Percentiles rank a stretch among this genome's conserved stretches.
Evolutionary conservation across 2,797 vertebrate genomes (phyloP).

Genomic region (Lithobates sylvaticus): DNA sequence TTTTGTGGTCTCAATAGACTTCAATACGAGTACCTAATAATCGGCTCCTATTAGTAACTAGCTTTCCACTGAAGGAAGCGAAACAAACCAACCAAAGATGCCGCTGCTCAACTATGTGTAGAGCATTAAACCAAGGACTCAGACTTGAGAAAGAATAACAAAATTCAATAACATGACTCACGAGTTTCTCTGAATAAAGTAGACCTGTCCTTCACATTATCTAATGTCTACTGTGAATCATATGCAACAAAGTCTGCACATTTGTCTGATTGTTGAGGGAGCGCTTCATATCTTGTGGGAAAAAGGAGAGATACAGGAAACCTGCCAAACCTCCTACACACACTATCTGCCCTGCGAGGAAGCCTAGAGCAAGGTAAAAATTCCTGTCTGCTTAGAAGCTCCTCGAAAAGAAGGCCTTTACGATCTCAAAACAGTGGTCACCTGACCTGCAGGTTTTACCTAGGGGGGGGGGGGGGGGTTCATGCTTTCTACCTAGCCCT

Average conservation of each 20-base stretch:
- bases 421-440: conserved; percentile 28
- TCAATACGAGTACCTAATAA: no score
- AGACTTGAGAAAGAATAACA: no score
- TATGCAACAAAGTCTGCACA: background rate
- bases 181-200: background rate
- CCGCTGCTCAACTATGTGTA: no score
- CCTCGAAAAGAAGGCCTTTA: background rate
- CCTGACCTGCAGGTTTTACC: conserved; percentile 9
- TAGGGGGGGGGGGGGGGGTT: background rate
- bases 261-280: background rate
- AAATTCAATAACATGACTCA: background rate
- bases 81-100: no score
- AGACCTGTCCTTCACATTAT: background rate
- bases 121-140: background rate
- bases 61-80: no score
- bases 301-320: conserved; percentile 23
- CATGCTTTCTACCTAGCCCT: no score
- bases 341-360: background rate
- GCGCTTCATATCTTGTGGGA: conserved; percentile 43
- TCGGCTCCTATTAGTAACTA: no score
- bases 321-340: conserved; percentile 30
- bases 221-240: conserved; percentile 39
- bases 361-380: conserved; percentile 5
- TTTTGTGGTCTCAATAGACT: no score
- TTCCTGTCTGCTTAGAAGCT: conserved; percentile 33